Percentiles rank a stretch among this genome's conserved stretches.
phyloP scores from a whole-genome alignment of 2,888 invertebrate genomes.

The Andrena marginata region DNA sequence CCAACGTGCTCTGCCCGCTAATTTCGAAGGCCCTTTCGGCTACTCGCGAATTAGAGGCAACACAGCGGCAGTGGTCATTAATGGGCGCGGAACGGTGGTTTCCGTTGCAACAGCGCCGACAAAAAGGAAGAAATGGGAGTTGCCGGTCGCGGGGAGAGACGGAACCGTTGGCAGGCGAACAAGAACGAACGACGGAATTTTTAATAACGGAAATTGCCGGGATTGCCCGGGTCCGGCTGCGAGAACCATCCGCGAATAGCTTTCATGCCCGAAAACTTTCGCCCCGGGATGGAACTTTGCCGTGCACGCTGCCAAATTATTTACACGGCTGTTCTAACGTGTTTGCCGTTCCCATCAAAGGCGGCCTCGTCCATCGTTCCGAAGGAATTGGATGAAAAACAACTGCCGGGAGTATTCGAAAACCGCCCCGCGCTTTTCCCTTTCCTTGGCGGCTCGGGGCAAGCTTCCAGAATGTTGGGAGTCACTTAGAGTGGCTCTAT shows the following conservation, averaged over 20 bases:
- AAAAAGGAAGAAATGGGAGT: not conserved
- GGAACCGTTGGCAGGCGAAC: conserved; percentile 10
- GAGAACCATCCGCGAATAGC: conserved; percentile 21
- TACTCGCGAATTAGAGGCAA: too few relatives aligned
- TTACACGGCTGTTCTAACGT: conserved; percentile 31
- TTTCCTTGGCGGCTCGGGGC: too few relatives aligned
- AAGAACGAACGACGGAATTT: conserved; percentile 60
- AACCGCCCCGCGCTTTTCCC: too few relatives aligned
- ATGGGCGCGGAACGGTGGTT: not conserved
- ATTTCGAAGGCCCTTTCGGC: too few relatives aligned
- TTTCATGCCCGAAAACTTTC: conserved; percentile 31
- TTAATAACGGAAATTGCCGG: conserved; percentile 63
- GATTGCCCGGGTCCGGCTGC: conserved; percentile 22
- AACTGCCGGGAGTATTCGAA: too few relatives aligned
- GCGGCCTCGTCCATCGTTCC: not conserved
- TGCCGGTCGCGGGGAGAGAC: not conserved
- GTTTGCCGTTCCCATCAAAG: conserved; percentile 42
- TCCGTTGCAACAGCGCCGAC: not conserved
- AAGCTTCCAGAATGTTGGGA: too few relatives aligned
- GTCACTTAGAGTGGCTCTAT: too few relatives aligned
- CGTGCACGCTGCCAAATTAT: conserved; percentile 56
- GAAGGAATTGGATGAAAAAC: conserved; percentile 4
- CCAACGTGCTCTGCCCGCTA: too few relatives aligned
- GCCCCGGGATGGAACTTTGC: conserved; percentile 40
- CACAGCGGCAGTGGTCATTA: too few relatives aligned